These are phyloP conservation scores for Mellivora capensis DNA, from an alignment of 2,113 vertebrate genomes.

Conservation along the genomic window DNA sequence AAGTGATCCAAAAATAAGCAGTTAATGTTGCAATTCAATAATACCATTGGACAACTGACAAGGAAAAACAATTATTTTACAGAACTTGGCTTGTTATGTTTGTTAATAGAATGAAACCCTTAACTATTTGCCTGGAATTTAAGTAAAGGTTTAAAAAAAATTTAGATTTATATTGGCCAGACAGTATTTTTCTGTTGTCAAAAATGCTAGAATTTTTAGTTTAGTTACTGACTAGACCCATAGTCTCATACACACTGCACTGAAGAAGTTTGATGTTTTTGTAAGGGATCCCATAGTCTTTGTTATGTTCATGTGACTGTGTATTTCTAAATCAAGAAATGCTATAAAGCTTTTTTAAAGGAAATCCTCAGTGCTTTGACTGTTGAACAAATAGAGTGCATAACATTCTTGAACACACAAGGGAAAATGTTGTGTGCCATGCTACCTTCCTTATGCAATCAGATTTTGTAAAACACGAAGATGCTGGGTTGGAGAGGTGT, in stretches of 20 bases:
- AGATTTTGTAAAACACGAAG: not conserved
- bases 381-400: not conserved
- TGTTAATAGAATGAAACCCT: not conserved
- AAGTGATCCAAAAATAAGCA: not conserved
- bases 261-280: not conserved
- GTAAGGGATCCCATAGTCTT: not conserved
- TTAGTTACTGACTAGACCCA: not conserved
- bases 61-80: not conserved
- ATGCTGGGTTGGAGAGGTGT: not conserved
- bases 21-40: not conserved
- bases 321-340: not conserved
- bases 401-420: not conserved
- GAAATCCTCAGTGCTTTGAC: not conserved
- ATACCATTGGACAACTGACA: not conserved
- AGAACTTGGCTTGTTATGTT: not conserved
- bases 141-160: not conserved
- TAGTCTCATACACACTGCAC: not conserved
- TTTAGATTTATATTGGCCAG: not conserved
- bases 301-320: not conserved
- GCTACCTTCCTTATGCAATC: not conserved
- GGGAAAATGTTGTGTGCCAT: not conserved
- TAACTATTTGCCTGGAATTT: not conserved
- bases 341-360: not conserved
- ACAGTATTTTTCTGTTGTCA: not conserved
- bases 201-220: not conserved